A percentile compares a stretch with the other conserved stretches of the same genome.
Conservation (phyloP, 2,797 vertebrate species). For the Psittacula derbiana region DNA sequence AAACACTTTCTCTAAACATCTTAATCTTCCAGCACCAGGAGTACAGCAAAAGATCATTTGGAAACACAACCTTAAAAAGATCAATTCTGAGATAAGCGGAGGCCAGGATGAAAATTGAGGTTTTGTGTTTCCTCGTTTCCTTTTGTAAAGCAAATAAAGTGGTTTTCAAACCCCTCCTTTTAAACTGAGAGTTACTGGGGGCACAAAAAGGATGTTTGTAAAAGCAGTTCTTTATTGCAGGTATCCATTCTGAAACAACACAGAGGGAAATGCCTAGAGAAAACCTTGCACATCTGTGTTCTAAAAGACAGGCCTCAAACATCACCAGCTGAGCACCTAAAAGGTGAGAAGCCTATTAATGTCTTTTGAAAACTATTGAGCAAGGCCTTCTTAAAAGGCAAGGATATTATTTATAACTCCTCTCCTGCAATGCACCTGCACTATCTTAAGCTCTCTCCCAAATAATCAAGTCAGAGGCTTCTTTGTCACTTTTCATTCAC, state of each 20-base stretch:
- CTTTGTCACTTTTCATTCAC: neutral
- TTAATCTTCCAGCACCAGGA: neutral
- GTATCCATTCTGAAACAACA: conserved; percentile 1
- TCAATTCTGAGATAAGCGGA: neutral
- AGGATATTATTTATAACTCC: neutral
- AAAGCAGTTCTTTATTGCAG: conserved; percentile 4
- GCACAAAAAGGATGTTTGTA: conserved; percentile 3
- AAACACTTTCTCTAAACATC: neutral
- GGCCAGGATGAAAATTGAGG: neutral
- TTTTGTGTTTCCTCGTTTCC: neutral
- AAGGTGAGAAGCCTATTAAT: conserved; percentile 21
- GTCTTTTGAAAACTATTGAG: neutral
- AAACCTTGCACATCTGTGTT: neutral
- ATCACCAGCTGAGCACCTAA: conserved; percentile 17
- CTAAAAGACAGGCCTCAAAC: conserved; percentile 19
- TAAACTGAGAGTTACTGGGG: neutral
- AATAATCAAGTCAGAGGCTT: neutral
- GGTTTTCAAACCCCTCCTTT: neutral
- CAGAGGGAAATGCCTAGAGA: conserved; percentile 7
- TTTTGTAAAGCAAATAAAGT: neutral
- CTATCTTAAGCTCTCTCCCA: neutral
- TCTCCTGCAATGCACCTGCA: neutral
- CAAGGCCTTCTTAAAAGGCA: neutral
- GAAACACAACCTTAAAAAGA: neutral
- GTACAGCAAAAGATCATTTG: neutral